Evolutionary conservation across 2,113 vertebrate species (phyloP).

Genomic region (Tyto alba): DNA sequence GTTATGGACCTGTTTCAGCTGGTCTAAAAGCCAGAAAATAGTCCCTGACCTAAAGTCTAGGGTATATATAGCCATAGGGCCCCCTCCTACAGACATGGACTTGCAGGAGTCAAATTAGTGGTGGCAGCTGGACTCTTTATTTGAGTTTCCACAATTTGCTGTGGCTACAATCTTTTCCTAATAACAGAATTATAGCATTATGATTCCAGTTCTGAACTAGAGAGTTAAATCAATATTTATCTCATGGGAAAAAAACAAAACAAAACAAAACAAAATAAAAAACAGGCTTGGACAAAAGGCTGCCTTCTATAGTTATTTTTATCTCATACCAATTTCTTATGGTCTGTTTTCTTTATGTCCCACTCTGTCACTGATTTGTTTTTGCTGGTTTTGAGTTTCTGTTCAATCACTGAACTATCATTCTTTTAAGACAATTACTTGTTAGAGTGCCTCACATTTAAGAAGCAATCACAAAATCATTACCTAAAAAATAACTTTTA

Average conservation of each 20-base stretch:
- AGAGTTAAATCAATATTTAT: neutral
- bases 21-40: neutral
- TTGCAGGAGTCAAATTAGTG: neutral
- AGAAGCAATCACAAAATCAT: neutral
- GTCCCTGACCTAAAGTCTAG: neutral
- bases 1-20: neutral
- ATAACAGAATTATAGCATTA: neutral
- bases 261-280: neutral
- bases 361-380: neutral
- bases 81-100: neutral
- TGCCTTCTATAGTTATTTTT: neutral
- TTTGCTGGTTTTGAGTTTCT: neutral
- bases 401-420: neutral
- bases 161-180: neutral
- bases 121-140: neutral
- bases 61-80: neutral
- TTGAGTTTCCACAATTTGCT: neutral
- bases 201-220: neutral
- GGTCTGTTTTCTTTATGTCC: neutral
- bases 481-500: neutral
- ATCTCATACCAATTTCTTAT: neutral
- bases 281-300: neutral
- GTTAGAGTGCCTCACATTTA: neutral
- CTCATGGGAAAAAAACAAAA: too few relatives aligned
- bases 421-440: conserved; percentile 10